These are phyloP conservation scores for Hypercompe scribonia DNA, from an alignment of 2,888 invertebrate genomes.

Conservation along the genomic window DNA sequence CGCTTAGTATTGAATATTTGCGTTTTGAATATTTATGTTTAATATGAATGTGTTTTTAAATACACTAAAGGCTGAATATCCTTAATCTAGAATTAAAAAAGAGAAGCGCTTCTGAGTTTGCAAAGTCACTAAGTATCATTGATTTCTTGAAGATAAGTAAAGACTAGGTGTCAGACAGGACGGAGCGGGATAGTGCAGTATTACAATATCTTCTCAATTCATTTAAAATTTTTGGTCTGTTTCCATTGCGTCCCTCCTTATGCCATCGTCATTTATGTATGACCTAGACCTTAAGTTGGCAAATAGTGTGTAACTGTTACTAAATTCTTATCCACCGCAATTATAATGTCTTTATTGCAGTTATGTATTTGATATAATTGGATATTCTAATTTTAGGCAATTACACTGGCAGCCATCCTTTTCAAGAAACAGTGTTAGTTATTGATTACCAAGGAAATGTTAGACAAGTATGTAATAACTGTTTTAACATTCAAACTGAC, in stretches of 20 bases:
- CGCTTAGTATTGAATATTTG: too few relatives aligned
- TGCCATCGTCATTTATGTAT: too few relatives aligned
- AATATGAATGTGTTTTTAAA: too few relatives aligned
- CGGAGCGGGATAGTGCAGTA: background rate
- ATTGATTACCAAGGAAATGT: constrained; percentile 46
- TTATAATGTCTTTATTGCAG: constrained; percentile 2
- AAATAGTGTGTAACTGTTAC: background rate
- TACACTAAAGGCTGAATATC: too few relatives aligned
- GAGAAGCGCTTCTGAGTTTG: background rate
- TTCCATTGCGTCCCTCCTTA: too few relatives aligned
- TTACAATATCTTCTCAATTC: too few relatives aligned
- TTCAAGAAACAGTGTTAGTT: constrained; percentile 8
- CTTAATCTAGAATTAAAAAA: background rate
- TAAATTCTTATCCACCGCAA: background rate
- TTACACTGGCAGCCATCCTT: background rate
- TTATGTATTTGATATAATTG: constrained; percentile 11
- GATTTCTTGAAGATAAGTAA: background rate
- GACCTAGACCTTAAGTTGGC: too few relatives aligned
- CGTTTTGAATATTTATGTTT: too few relatives aligned
- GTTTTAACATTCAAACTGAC: constrained; percentile 44
- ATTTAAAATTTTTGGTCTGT: too few relatives aligned
- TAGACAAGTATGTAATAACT: constrained; percentile 55
- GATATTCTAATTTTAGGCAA: constrained; percentile 12
- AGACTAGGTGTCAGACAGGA: background rate
- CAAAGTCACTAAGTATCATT: background rate